These are phyloP conservation scores for Notiomystis cincta DNA, from an alignment of 2,113 vertebrate genomes.

Conservation along the genomic window DNA sequence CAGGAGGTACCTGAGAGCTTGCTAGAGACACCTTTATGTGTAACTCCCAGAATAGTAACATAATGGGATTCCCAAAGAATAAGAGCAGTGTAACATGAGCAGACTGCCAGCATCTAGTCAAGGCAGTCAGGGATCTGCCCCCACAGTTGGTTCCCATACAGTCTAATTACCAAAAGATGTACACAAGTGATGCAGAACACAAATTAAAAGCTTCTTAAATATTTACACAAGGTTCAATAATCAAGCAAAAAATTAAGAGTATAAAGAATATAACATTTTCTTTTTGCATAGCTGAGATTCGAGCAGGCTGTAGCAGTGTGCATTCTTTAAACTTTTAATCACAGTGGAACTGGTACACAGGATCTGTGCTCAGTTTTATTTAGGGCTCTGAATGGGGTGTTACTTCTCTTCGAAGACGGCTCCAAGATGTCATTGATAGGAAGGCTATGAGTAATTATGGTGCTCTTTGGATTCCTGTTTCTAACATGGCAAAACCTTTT, in stretches of 20 bases:
- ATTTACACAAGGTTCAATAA: background rate
- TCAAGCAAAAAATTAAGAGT: background rate
- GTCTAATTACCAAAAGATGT: background rate
- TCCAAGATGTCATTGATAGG: background rate
- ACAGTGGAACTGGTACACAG: background rate
- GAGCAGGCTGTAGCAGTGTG: background rate
- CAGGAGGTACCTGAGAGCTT: background rate
- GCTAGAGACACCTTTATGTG: background rate
- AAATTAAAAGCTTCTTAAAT: background rate
- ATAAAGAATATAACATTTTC: background rate
- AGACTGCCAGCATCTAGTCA: background rate
- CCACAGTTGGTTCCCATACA: background rate
- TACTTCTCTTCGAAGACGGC: background rate
- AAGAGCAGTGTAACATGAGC: background rate
- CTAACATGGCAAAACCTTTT: background rate
- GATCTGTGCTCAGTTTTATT: background rate
- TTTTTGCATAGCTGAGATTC: background rate
- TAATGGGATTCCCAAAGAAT: background rate
- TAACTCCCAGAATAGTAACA: background rate
- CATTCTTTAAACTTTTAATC: background rate
- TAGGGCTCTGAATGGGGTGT: background rate
- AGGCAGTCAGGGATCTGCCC: background rate
- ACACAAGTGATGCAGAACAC: background rate
- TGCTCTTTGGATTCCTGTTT: background rate
- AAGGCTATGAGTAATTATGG: background rate